Conservation (phyloP, 2,113 vertebrate species). For the Albula glossodonta region DNA sequence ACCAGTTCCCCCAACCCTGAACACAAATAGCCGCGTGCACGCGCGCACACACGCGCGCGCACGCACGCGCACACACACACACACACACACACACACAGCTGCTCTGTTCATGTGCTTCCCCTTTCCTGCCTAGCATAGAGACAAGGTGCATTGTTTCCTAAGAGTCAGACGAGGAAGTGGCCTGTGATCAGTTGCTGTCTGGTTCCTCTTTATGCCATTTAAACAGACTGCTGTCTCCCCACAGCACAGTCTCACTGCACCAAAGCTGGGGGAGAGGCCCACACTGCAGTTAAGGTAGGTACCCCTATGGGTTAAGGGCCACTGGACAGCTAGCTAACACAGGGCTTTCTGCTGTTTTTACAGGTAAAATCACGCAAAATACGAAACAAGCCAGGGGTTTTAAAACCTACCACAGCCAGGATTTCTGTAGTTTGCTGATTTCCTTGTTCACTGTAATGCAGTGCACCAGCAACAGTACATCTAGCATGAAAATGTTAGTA, state of each 20-base stretch:
- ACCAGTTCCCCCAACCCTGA: not conserved
- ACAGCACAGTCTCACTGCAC: not conserved
- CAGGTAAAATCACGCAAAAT: not conserved
- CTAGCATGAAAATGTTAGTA: not conserved
- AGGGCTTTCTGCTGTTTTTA: not conserved
- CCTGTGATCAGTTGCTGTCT: slow-evolving; percentile 29
- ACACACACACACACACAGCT: not conserved
- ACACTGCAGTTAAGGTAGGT: not conserved
- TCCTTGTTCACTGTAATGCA: not conserved
- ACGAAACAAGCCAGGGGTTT: not conserved
- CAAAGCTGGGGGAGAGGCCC: not conserved
- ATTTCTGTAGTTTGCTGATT: not conserved
- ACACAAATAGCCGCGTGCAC: not conserved
- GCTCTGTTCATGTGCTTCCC: not conserved
- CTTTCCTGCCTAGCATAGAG: slow-evolving; percentile 30
- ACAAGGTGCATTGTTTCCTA: slow-evolving; percentile 64
- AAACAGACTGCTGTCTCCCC: not conserved
- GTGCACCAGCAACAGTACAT: not conserved
- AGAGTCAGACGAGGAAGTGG: slow-evolving; percentile 64
- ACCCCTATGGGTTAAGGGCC: not conserved
- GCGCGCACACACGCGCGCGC: not conserved
- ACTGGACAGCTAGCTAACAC: not conserved
- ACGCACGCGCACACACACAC: not conserved
- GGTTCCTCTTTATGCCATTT: slow-evolving; percentile 25
- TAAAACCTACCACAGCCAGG: not conserved